Conservation (phyloP, 2,113 vertebrate genomes). For the Oryzias melastigma region DNA sequence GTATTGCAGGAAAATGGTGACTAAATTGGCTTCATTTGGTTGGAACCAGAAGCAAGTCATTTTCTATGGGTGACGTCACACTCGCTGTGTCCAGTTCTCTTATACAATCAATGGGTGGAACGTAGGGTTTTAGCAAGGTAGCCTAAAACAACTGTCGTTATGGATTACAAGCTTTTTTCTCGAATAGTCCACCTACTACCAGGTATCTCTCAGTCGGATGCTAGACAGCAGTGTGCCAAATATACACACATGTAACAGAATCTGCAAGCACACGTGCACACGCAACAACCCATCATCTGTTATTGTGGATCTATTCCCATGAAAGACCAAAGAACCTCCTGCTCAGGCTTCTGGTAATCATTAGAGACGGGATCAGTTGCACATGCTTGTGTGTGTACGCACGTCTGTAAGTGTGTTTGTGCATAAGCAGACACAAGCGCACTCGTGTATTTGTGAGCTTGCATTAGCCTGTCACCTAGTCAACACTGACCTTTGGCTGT, state of each 20-base stretch:
- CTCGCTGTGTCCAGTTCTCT: too few species aligned
- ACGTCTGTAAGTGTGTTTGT: conserved; percentile 26
- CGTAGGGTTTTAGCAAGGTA: too few species aligned
- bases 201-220: conserved; percentile 48
- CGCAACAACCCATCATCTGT: conserved; percentile 61
- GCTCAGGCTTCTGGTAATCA: conserved; percentile 70
- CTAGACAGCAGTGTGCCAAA: conserved; percentile 59
- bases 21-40: too few species aligned
- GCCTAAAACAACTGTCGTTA: too few species aligned
- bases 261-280: conserved; percentile 19
- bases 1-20: too few species aligned
- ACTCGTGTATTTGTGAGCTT: conserved; percentile 35
- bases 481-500: conserved; percentile 58
- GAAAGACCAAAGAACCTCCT: conserved; percentile 71
- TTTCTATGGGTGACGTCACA: too few species aligned
- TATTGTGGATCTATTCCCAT: conserved; percentile 73
- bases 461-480: conserved; percentile 64
- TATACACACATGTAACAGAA: conserved; percentile 23
- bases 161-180: too few species aligned
- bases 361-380: conserved; percentile 71
- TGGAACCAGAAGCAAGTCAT: too few species aligned
- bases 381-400: conserved; percentile 47
- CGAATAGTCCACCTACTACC: conserved; percentile 24
- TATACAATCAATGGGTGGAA: too few species aligned
- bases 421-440: not conserved